Conservation (phyloP, 2,888 invertebrate species). For the Eupsilia transversa region DNA sequence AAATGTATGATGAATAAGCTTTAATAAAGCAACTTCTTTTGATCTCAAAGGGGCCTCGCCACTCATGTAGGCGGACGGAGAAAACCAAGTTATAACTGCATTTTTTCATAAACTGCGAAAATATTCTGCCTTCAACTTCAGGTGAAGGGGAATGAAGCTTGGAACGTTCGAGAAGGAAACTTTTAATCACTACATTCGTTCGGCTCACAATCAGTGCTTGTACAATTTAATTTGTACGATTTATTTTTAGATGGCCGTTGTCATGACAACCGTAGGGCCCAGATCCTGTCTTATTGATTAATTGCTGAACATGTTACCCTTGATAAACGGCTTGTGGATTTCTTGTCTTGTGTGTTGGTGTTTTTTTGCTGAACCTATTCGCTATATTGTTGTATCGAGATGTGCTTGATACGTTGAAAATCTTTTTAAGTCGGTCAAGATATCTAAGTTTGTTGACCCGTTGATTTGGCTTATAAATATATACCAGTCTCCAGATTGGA, state of each 20-base stretch:
- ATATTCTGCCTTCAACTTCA: slow-evolving; percentile 51
- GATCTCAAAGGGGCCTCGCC: slow-evolving; percentile 39
- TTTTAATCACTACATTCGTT: slow-evolving; percentile 60
- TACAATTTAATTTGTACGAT: slow-evolving; percentile 60
- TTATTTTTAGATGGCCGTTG: slow-evolving; percentile 72
- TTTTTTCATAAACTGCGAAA: slow-evolving; percentile 57
- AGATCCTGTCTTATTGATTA: slow-evolving; percentile 82
- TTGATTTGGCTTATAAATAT: not conserved
- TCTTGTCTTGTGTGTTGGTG: slow-evolving; percentile 52
- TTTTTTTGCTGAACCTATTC: slow-evolving; percentile 48
- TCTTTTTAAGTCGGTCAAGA: not conserved
- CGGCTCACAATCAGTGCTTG: slow-evolving; percentile 44
- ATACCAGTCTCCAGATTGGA: not conserved
- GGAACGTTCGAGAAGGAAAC: slow-evolving; percentile 46
- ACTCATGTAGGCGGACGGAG: slow-evolving; percentile 23
- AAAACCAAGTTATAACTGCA: slow-evolving; percentile 52
- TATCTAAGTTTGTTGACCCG: not conserved
- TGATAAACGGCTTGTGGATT: slow-evolving; percentile 71
- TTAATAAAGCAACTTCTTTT: slow-evolving; percentile 49
- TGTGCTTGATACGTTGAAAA: not conserved
- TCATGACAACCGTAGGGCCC: slow-evolving; percentile 72
- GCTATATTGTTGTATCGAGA: slow-evolving; percentile 30
- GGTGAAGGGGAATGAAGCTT: slow-evolving; percentile 42
- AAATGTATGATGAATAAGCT: slow-evolving; percentile 39
- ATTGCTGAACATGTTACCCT: slow-evolving; percentile 76